Evolutionary conservation across 2,797 vertebrate genomes (phyloP).

Genomic region (Acanthurus lineatus): DNA sequence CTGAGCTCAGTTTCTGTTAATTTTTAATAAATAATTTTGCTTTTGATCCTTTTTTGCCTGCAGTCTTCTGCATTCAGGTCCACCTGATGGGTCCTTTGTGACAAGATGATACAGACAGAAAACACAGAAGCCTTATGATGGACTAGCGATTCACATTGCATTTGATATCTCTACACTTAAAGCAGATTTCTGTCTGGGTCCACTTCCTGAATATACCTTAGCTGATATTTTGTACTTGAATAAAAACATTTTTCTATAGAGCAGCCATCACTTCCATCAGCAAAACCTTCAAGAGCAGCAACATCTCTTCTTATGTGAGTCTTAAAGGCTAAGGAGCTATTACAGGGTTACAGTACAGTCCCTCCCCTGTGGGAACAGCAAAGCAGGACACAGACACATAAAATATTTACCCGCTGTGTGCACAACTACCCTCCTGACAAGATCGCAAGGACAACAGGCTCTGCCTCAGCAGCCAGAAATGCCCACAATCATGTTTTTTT

Average conservation of each 20-base stretch:
- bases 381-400: conserved; percentile 59
- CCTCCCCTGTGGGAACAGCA: conserved; percentile 56
- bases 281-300: conserved; percentile 21
- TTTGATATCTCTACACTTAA: background rate
- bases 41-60: no score
- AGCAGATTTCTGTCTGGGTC: background rate
- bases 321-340: conserved; percentile 38
- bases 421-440: conserved; percentile 54
- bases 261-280: background rate
- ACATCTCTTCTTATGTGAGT: conserved; percentile 29
- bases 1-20: no score
- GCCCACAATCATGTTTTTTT: conserved; percentile 9
- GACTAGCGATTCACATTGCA: background rate
- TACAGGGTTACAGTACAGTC: conserved; percentile 39
- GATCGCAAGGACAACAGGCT: conserved; percentile 50
- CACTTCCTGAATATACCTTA: background rate
- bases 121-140: background rate
- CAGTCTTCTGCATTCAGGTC: no score
- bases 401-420: conserved; percentile 71
- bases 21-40: no score
- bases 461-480: conserved; percentile 42
- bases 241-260: conserved; percentile 3
- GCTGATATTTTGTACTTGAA: background rate
- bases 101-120: no score
- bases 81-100: no score